Evolutionary conservation across 2,888 invertebrate genomes (phyloP).

Genomic region (Mesorhabditis spiculigera): DNA sequence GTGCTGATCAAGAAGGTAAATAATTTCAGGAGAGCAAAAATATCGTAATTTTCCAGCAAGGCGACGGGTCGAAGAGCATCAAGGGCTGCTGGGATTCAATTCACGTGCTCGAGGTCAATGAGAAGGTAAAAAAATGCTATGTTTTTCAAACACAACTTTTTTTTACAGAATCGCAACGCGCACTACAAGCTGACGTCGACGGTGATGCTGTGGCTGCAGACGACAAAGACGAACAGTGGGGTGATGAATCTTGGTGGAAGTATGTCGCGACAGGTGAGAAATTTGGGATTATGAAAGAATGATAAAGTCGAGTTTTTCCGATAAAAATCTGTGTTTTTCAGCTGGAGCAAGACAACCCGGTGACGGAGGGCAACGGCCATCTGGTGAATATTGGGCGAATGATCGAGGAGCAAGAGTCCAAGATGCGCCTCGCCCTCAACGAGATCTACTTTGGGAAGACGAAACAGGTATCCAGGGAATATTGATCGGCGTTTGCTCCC

Average conservation of each 20-base stretch:
- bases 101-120: constrained; percentile 92
- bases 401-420: constrained; percentile 99
- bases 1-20: constrained; percentile 93
- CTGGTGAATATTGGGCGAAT: constrained; percentile 96
- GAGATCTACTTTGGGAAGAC: constrained; percentile 99
- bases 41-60: constrained; percentile 59
- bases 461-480: constrained; percentile 20
- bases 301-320: not conserved
- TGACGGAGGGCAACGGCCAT: constrained; percentile 89
- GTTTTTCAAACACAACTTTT: constrained; percentile 6
- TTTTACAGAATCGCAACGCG: constrained; percentile 32
- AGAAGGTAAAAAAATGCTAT: constrained; percentile 23
- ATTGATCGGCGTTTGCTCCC: not conserved
- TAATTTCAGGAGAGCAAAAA: not conserved
- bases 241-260: constrained; percentile 99
- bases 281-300: not conserved
- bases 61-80: constrained; percentile 95
- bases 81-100: constrained; percentile 99
- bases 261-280: constrained; percentile 82
- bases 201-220: constrained; percentile 98
- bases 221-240: constrained; percentile 81
- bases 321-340: too few species aligned
- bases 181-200: constrained; percentile 94
- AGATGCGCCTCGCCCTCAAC: constrained; percentile 93
- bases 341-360: constrained; percentile 84